Base-by-base conservation (phyloP, 2,888 invertebrate species). In the Cotesia congregata region DNA sequence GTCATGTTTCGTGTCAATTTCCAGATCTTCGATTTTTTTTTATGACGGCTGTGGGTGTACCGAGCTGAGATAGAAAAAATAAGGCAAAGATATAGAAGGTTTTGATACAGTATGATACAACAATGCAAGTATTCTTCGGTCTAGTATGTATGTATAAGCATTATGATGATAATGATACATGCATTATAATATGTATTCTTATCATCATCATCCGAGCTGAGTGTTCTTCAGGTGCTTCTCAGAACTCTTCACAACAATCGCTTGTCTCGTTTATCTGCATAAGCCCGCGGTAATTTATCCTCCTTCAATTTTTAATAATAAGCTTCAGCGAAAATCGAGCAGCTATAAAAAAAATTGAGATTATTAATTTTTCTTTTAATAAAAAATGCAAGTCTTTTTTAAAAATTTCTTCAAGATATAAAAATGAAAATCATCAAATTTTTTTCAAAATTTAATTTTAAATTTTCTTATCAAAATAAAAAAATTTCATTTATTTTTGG, bases 211-310 rank as follows among this genome's bases (percentile, higher is more conserved):
- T 15, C 40, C 38, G 64, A 40, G 38, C 40, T 50, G 17, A 67
- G 59, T 69, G 60, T n/a, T 74, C 60, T 74, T 75, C 73, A 73
- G 59, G 64, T 60, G 67, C 41, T 72, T 72, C 71, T 30, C 39
- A 72, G 68, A 68, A 68, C 50, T 62, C 38, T 72, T 70, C 12
- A 38, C 62, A 17, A 15, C 39, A 15, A 30, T 69, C 69, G 68
- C 73, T 61, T 72, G 64, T 74, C 68, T 30, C 67, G 61, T 65
- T 65, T 9, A 20, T 40, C 67, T 50, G 50, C 50, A 50, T 12
- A 50, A 50, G 50, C 50, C 12, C 50, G 12, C 7, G 12, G 50
- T 50, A 50, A 50, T 50, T 50, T 50, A 50, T 50, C 50, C 50
- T 50, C 50, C 50, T 50, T 50, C 7, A 12, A 12, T 50, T 50